Conservation (phyloP, 2,797 vertebrate species). For the Onychomys arenicola region DNA sequence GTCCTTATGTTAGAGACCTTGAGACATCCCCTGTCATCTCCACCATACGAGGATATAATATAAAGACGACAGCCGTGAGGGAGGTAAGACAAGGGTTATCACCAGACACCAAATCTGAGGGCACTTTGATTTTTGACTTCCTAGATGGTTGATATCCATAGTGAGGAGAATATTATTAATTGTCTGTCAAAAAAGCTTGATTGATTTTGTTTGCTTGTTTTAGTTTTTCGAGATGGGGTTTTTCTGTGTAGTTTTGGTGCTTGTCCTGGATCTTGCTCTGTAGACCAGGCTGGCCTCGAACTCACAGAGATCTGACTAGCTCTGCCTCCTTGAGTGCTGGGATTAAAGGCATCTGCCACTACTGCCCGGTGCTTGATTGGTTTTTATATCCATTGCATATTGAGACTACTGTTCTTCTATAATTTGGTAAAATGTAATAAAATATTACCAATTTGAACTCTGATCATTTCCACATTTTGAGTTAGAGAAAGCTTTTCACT, state of each 20-base stretch:
- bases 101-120: background rate
- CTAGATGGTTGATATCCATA: background rate
- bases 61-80: background rate
- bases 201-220: background rate
- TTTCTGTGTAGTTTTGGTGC: no score
- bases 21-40: background rate
- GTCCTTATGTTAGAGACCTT: background rate
- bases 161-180: background rate
- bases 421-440: slow-evolving; percentile 32
- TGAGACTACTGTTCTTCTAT: background rate
- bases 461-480: slow-evolving; percentile 1
- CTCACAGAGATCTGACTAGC: no score
- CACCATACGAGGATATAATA: background rate
- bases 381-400: background rate
- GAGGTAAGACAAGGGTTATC: background rate
- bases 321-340: no score
- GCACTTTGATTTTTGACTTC: background rate
- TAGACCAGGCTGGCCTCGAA: no score
- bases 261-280: no score
- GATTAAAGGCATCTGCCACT: no score
- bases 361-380: no score
- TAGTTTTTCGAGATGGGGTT: no score
- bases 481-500: background rate
- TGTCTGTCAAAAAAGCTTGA: background rate
- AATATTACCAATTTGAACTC: background rate